Percentiles rank a stretch among this genome's conserved stretches.
Conservation (phyloP, 1,140 invertebrate genomes). For the Drosophila sulfurigaster region DNA sequence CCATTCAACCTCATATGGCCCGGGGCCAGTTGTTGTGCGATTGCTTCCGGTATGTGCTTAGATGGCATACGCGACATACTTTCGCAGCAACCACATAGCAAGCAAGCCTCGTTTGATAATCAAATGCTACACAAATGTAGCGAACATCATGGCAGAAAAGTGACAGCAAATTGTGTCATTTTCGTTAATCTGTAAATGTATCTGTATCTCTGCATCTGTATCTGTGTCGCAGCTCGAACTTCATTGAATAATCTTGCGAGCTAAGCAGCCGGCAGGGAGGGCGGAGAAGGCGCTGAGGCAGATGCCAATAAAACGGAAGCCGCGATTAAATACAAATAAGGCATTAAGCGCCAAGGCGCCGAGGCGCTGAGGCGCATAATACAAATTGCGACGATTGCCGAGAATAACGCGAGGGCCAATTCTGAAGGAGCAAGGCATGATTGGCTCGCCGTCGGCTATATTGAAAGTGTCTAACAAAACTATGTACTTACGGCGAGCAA, state of each 20-base stretch:
- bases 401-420: slow-evolving; percentile 27
- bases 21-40: slow-evolving; percentile 9
- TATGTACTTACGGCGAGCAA: slow-evolving; percentile 13
- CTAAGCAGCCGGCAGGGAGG: slow-evolving; percentile 30
- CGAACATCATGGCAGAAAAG: slow-evolving; percentile 28
- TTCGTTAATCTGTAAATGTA: slow-evolving; percentile 60
- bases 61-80: slow-evolving; percentile 10
- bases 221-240: slow-evolving; percentile 53
- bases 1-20: slow-evolving; percentile 34
- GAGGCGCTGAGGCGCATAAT: slow-evolving; percentile 80
- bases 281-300: slow-evolving; percentile 4
- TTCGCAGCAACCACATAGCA: background rate
- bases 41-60: slow-evolving; percentile 6
- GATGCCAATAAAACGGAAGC: slow-evolving; percentile 77
- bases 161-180: slow-evolving; percentile 74
- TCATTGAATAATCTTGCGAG: slow-evolving; percentile 63
- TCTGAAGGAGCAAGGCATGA: slow-evolving; percentile 5
- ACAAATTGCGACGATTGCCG: slow-evolving; percentile 79
- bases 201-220: slow-evolving; percentile 48
- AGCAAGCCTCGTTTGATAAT: slow-evolving; percentile 34
- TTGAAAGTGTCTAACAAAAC: slow-evolving; percentile 32
- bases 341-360: slow-evolving; percentile 78
- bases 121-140: slow-evolving; percentile 40
- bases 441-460: slow-evolving; percentile 29
- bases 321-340: slow-evolving; percentile 84